These are phyloP conservation scores for Cryptus armator DNA, from an alignment of 2,888 invertebrate species.

Conservation along the genomic window DNA sequence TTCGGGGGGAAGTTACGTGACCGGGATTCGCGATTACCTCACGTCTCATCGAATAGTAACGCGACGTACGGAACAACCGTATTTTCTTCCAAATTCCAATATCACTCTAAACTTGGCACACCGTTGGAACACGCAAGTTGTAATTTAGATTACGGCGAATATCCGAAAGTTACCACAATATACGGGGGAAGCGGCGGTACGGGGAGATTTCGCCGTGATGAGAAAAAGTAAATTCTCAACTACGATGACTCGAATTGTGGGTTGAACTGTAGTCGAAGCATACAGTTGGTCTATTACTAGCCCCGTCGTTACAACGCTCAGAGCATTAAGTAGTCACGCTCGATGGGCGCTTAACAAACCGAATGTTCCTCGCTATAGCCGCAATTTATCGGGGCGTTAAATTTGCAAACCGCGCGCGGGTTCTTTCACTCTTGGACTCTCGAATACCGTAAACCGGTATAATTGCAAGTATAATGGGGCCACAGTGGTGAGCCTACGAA, in stretches of 20 bases:
- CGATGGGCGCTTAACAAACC: constrained; percentile 63
- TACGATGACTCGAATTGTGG: constrained; percentile 37
- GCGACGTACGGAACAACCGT: constrained; percentile 44
- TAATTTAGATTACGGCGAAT: constrained; percentile 51
- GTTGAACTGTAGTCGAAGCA: constrained; percentile 9
- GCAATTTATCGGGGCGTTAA: constrained; percentile 66
- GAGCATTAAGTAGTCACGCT: constrained; percentile 65
- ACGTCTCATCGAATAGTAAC: constrained; percentile 50
- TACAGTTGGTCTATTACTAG: constrained; percentile 54
- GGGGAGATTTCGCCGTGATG: not conserved
- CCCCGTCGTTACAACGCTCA: constrained; percentile 39
- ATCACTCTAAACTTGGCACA: constrained; percentile 63
- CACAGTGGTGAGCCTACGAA: too few relatives aligned
- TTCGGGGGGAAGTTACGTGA: constrained; percentile 56
- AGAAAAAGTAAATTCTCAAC: constrained; percentile 27
- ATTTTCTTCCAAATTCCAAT: constrained; percentile 65
- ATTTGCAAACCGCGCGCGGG: constrained; percentile 48
- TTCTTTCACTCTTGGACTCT: constrained; percentile 1
- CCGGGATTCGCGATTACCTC: constrained; percentile 41
- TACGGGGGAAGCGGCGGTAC: not conserved
- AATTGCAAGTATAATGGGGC: not conserved
- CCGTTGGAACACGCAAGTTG: constrained; percentile 9
- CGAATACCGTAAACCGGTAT: not conserved
- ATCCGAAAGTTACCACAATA: constrained; percentile 39
- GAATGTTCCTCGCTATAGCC: constrained; percentile 44